A percentile compares a stretch with the other conserved stretches of the same genome.
Evolutionary conservation across 2,113 vertebrate genomes (phyloP).

Genomic region (Trachemys scripta): DNA sequence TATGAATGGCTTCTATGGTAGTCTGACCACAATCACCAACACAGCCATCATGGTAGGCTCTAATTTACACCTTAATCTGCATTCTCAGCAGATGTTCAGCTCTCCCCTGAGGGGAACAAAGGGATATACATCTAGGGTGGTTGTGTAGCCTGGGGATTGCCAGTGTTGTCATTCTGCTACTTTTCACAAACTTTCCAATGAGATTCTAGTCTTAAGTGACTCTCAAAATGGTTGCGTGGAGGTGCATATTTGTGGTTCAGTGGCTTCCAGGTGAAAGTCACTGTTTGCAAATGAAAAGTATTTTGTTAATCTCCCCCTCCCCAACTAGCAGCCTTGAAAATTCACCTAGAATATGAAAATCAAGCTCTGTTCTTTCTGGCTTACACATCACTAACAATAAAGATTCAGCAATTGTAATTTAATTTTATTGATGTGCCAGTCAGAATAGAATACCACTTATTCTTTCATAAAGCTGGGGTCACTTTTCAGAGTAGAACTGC

Average conservation of each 20-base stretch:
- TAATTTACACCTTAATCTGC: accelerated
- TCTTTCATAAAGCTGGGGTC: background rate
- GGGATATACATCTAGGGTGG: background rate
- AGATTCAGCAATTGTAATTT: background rate
- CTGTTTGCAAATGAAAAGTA: background rate
- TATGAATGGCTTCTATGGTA: background rate
- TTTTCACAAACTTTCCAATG: background rate
- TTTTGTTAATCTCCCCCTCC: background rate
- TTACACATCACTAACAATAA: background rate
- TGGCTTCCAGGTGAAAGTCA: background rate
- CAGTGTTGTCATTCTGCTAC: background rate
- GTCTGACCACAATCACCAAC: accelerated
- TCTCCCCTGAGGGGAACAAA: background rate
- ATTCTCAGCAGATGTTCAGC: background rate
- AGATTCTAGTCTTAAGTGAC: background rate
- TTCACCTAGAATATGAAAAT: background rate
- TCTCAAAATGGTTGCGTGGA: background rate
- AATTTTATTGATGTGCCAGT: background rate
- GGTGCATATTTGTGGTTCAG: background rate
- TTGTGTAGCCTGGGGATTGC: background rate
- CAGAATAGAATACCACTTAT: background rate
- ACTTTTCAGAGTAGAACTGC: background rate
- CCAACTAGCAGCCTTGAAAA: background rate
- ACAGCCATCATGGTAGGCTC: accelerated
- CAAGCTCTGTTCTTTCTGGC: background rate